phyloP scores from a whole-genome alignment of 2,797 vertebrate genomes.

The Diplodus puntazzo region DNA sequence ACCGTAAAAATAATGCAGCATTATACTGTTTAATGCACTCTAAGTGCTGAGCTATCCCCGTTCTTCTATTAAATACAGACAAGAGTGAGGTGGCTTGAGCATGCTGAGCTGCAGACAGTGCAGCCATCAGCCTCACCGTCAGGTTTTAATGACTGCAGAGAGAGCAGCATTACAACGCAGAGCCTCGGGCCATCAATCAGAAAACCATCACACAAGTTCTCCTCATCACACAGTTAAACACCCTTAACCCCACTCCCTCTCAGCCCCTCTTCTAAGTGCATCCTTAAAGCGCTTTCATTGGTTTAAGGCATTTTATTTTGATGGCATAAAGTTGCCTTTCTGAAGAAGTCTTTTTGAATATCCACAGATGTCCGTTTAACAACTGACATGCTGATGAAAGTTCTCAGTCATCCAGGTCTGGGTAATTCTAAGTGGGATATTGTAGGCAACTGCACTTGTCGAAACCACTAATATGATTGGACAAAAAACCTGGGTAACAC shows the following conservation, averaged over 20 bases:
- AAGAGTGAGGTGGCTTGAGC: constrained; percentile 52
- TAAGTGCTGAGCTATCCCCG: constrained; percentile 71
- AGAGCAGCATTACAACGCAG: constrained; percentile 63
- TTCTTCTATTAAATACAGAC: constrained; percentile 71
- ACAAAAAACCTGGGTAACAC: no score
- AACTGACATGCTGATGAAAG: background rate
- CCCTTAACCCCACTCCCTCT: background rate
- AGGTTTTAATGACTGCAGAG: constrained; percentile 61
- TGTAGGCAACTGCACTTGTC: no score
- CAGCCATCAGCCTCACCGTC: constrained; percentile 51
- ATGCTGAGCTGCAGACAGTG: constrained; percentile 48
- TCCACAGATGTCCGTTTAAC: background rate
- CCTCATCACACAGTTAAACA: constrained; percentile 23
- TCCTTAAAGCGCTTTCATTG: background rate
- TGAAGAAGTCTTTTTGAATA: background rate
- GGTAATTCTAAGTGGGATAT: no score
- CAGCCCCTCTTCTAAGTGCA: background rate
- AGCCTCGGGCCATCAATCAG: constrained; percentile 45
- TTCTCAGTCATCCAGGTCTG: no score
- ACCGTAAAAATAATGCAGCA: constrained; percentile 61
- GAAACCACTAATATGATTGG: no score
- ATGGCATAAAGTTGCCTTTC: background rate
- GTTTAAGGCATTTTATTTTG: background rate
- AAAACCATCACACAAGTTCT: constrained; percentile 8
- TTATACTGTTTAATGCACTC: constrained; percentile 67